Conservation (phyloP, 1,140 invertebrate genomes). For the Chelonus insularis region DNA sequence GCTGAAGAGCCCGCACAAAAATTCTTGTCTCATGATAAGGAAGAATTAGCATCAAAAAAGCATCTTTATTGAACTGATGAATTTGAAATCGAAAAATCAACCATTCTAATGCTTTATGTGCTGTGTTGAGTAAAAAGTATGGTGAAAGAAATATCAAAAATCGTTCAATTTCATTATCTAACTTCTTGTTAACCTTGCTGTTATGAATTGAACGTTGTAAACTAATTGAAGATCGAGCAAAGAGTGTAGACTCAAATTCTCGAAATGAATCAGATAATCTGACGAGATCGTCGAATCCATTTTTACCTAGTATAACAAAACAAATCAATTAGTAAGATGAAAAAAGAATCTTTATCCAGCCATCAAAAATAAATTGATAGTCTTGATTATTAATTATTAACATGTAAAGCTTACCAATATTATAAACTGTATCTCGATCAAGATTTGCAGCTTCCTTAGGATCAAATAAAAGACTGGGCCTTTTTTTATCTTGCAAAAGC, state of each 20-base stretch:
- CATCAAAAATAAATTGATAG: too few species aligned
- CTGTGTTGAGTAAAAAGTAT: constrained; percentile 80
- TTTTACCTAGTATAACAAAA: constrained; percentile 61
- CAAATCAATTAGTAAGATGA: too few species aligned
- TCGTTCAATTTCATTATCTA: constrained; percentile 76
- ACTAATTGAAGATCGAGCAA: constrained; percentile 71
- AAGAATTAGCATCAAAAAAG: constrained; percentile 77
- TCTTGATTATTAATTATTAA: too few species aligned
- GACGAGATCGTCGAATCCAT: constrained; percentile 81
- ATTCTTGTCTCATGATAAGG: constrained; percentile 91
- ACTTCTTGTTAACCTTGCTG: constrained; percentile 72
- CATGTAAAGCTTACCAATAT: constrained; percentile 81
- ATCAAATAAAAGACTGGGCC: constrained; percentile 84
- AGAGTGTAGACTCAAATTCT: constrained; percentile 76
- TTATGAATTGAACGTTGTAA: constrained; percentile 81
- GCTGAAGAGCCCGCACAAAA: constrained; percentile 79
- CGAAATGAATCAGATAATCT: constrained; percentile 71
- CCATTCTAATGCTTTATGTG: constrained; percentile 93
- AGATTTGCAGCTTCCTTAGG: constrained; percentile 84
- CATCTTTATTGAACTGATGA: constrained; percentile 83
- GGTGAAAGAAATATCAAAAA: constrained; percentile 84
- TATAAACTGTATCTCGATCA: constrained; percentile 80
- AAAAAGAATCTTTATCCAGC: too few species aligned
- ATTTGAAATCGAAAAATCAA: constrained; percentile 85
- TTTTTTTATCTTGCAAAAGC: constrained; percentile 70